Evolutionary conservation across 92 coral and sea anemone species (phyloP).

Genomic region (Desmophyllum pertusum): DNA sequence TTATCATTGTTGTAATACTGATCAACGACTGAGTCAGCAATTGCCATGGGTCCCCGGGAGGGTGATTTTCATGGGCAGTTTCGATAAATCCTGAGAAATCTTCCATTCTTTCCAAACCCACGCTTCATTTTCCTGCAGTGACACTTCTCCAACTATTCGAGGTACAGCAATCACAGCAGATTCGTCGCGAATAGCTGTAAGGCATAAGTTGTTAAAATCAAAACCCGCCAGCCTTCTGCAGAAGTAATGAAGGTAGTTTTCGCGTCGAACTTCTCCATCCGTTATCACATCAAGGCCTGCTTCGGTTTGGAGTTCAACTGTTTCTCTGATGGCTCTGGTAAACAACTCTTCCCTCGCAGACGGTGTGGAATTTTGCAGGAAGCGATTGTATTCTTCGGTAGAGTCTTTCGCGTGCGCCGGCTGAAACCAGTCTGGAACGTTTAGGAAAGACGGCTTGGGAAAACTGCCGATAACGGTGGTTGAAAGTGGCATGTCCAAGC

Average conservation of each 20-base stretch:
- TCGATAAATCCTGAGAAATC: slow-evolving; percentile 59
- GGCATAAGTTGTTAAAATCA: slow-evolving; percentile 67
- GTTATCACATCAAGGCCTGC: slow-evolving; percentile 84
- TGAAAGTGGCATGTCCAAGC: slow-evolving; percentile 58
- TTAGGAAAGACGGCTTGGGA: slow-evolving; percentile 80
- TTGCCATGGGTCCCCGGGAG: slow-evolving; percentile 93
- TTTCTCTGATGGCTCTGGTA: slow-evolving; percentile 67
- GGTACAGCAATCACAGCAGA: slow-evolving; percentile 68
- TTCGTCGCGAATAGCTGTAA: slow-evolving; percentile 60
- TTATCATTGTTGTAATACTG: slow-evolving; percentile 60
- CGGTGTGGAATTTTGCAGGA: not conserved
- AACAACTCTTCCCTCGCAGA: slow-evolving; percentile 46
- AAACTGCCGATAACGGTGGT: slow-evolving; percentile 88
- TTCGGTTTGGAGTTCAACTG: slow-evolving; percentile 50
- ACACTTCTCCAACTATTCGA: slow-evolving; percentile 61
- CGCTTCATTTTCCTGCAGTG: slow-evolving; percentile 49
- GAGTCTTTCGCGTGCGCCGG: slow-evolving; percentile 10
- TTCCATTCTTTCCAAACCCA: slow-evolving; percentile 84
- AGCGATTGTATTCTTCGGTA: slow-evolving; percentile 40
- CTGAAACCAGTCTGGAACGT: slow-evolving; percentile 79
- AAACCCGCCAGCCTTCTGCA: slow-evolving; percentile 84
- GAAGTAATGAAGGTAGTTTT: slow-evolving; percentile 75
- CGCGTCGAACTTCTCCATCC: slow-evolving; percentile 90
- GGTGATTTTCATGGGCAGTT: slow-evolving; percentile 76
- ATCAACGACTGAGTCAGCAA: slow-evolving; percentile 68